Percentiles rank a stretch among this genome's conserved stretches.
Evolutionary conservation across 2,888 invertebrate species (phyloP).

Genomic region (Bombylius major): DNA sequence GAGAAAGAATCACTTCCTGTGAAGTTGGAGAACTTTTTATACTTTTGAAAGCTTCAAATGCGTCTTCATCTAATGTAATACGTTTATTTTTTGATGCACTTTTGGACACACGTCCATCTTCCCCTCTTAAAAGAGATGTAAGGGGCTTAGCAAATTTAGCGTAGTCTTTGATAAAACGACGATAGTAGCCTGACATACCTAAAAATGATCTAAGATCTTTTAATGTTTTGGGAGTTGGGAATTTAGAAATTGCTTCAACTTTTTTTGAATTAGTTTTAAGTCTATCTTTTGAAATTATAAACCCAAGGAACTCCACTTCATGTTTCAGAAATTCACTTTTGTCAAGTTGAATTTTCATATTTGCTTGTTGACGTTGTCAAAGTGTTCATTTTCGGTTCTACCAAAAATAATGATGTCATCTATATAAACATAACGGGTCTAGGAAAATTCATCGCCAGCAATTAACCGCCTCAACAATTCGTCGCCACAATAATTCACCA

Average conservation of each 20-base stretch:
- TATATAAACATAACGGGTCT: background rate
- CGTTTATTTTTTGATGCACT: background rate
- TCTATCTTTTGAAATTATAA: constrained; percentile 3
- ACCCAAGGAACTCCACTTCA: constrained; percentile 7
- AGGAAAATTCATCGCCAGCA: too few relatives aligned
- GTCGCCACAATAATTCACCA: too few relatives aligned
- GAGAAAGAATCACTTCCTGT: constrained; percentile 7
- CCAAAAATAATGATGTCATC: background rate
- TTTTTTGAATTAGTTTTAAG: constrained; percentile 8
- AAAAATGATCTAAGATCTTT: constrained; percentile 7
- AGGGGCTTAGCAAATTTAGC: constrained; percentile 4
- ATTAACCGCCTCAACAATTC: too few relatives aligned
- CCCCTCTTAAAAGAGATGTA: constrained; percentile 3
- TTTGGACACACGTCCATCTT: constrained; percentile 4
- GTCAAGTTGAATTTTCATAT: constrained; percentile 1
- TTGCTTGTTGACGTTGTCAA: background rate
- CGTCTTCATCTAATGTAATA: constrained; percentile 2
- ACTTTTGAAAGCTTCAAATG: constrained; percentile 7
- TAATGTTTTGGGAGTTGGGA: constrained; percentile 2
- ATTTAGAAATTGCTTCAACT: constrained; percentile 6
- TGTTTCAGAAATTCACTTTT: constrained; percentile 2
- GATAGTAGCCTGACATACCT: constrained; percentile 8
- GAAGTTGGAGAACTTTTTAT: constrained; percentile 8
- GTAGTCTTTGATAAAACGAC: constrained; percentile 6
- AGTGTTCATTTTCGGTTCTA: background rate